phyloP scores from a whole-genome alignment of 1,140 invertebrate genomes.

The Solenopsis invicta region DNA sequence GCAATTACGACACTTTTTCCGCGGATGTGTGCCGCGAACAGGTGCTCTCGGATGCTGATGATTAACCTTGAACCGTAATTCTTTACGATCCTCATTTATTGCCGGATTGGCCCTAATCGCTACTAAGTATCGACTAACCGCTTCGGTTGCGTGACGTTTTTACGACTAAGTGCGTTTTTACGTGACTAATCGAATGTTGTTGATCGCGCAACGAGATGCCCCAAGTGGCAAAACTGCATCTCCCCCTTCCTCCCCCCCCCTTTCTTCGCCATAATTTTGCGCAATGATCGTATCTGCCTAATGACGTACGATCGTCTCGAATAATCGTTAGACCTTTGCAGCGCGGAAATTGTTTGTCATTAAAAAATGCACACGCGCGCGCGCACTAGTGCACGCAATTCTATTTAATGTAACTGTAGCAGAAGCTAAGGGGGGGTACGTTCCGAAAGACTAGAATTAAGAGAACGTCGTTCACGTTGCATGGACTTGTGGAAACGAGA shows the following conservation, averaged over 20 bases:
- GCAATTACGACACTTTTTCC: slow-evolving; percentile 44
- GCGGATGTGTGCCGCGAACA: slow-evolving; percentile 15
- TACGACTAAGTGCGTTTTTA: slow-evolving; percentile 31
- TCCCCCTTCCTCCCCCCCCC: too few relatives aligned
- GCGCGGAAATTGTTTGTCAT: slow-evolving; percentile 38
- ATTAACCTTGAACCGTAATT: slow-evolving; percentile 58
- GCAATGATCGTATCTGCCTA: slow-evolving; percentile 27
- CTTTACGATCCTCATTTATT: slow-evolving; percentile 26
- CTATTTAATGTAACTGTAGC: background rate
- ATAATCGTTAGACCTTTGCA: slow-evolving; percentile 10
- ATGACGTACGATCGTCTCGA: slow-evolving; percentile 22
- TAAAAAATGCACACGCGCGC: background rate
- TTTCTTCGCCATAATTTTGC: slow-evolving; percentile 10
- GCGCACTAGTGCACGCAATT: background rate
- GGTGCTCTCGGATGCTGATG: slow-evolving; percentile 12
- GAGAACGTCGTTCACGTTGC: background rate
- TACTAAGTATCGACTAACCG: slow-evolving; percentile 49
- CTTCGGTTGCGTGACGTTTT: slow-evolving; percentile 42
- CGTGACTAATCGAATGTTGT: slow-evolving; percentile 56
- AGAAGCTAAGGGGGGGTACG: too few relatives aligned
- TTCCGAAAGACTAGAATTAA: background rate
- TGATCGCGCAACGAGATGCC: slow-evolving; percentile 18
- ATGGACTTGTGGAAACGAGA: background rate
- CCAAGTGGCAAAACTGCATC: background rate
- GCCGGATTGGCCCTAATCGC: slow-evolving; percentile 45